A percentile compares a stretch with the other conserved stretches of the same genome.
Evolutionary conservation across 2,888 invertebrate species (phyloP).

Genomic region (Panopea generosa): DNA sequence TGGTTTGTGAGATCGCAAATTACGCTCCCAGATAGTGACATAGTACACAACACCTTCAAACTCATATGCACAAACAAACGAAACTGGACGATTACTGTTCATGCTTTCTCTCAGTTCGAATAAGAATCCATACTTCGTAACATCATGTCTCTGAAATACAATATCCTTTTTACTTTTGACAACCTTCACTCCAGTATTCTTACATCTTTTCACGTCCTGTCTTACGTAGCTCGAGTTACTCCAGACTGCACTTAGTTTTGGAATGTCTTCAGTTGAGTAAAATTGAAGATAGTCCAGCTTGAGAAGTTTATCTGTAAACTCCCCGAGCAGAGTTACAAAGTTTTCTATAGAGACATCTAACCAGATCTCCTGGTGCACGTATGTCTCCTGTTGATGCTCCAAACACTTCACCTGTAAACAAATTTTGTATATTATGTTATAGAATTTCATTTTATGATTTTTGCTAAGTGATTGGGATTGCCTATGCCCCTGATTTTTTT

Average conservation of each 20-base stretch:
- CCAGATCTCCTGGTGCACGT: constrained; percentile 39
- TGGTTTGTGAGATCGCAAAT: too few species aligned
- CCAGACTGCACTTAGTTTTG: constrained; percentile 79
- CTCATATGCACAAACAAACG: constrained; percentile 75
- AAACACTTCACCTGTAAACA: background rate
- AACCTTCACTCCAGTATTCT: too few species aligned
- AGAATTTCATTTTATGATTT: background rate
- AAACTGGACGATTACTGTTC: constrained; percentile 66
- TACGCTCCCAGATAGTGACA: constrained; percentile 76
- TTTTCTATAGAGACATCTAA: constrained; percentile 69
- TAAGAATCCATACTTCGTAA: constrained; percentile 79
- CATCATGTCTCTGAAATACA: constrained; percentile 74
- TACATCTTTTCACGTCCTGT: too few species aligned
- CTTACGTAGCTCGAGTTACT: constrained; percentile 28
- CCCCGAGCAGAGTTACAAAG: constrained; percentile 69
- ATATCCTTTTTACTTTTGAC: constrained; percentile 15
- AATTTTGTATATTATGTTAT: background rate
- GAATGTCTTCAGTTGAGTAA: constrained; percentile 66
- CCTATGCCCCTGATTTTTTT: constrained; percentile 1
- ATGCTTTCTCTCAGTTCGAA: constrained; percentile 77
- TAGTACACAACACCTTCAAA: constrained; percentile 76
- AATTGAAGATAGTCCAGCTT: constrained; percentile 74
- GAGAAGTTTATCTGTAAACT: constrained; percentile 53
- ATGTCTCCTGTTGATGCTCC: background rate
- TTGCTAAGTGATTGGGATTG: background rate